Percentiles rank a stretch among this genome's conserved stretches.
These are phyloP conservation scores for Beroe forskalii DNA, from an alignment of 37 sponge, comb jelly and placozoan genomes.

Conservation along the genomic window DNA sequence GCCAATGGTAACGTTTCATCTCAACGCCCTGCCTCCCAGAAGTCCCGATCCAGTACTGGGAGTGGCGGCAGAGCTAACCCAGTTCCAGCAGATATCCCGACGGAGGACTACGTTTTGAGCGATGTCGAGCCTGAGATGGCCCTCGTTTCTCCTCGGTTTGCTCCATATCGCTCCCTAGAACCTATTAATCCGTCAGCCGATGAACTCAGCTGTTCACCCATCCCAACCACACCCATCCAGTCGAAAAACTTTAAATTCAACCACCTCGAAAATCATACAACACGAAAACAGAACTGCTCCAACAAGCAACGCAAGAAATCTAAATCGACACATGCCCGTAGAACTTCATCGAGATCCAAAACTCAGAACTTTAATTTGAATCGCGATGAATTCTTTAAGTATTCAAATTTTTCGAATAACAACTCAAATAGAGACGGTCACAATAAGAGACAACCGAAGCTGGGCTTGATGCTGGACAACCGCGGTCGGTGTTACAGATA, in stretches of 20 bases:
- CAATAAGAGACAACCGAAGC: not conserved
- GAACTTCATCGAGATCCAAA: not conserved
- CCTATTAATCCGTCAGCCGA: not conserved
- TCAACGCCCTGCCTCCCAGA: too few species aligned
- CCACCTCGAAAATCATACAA: not conserved
- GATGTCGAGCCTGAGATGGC: not conserved
- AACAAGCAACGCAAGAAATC: not conserved
- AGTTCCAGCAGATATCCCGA: not conserved
- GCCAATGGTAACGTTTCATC: too few species aligned
- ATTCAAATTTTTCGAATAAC: not conserved
- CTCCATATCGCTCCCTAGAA: not conserved
- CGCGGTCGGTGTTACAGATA: constrained; percentile 15
- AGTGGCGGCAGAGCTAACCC: not conserved
- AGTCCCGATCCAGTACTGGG: too few species aligned
- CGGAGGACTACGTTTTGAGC: constrained; percentile 36
- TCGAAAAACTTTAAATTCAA: not conserved
- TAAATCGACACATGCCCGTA: not conserved
- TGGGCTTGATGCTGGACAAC: constrained; percentile 37
- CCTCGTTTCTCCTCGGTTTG: not conserved
- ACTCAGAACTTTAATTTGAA: not conserved
- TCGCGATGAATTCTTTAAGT: not conserved
- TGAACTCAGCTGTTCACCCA: not conserved
- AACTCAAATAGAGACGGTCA: not conserved
- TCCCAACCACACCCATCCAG: not conserved
- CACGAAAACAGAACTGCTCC: not conserved